A percentile compares a stretch with the other conserved stretches of the same genome.
Conservation (phyloP, 2,113 vertebrate species). For the Arizona elegans region DNA sequence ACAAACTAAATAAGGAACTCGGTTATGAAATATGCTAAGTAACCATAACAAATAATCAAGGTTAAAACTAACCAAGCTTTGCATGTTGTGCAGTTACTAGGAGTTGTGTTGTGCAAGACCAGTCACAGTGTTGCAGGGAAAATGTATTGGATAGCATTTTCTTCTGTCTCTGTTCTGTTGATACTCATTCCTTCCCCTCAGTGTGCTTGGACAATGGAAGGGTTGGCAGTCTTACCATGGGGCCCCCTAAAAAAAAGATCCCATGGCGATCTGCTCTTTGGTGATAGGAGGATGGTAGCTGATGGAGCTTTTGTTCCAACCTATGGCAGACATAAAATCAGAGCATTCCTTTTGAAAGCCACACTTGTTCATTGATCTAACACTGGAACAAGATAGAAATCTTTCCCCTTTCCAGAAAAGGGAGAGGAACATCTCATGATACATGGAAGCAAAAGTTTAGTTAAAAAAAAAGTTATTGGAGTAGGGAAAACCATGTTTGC, state of each 20-base stretch:
- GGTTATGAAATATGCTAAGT: not conserved
- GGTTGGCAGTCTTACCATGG: not conserved
- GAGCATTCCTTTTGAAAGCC: not conserved
- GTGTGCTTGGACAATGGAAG: not conserved
- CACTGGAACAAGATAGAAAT: constrained; percentile 5
- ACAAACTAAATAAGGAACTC: not conserved
- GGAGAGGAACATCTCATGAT: constrained; percentile 4
- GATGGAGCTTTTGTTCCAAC: not conserved
- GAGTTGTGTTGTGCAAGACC: not conserved
- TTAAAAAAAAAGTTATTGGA: not conserved
- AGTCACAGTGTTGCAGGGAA: not conserved
- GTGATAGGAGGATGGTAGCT: not conserved
- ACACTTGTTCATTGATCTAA: not conserved
- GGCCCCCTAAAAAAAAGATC: not conserved
- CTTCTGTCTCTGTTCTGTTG: not conserved
- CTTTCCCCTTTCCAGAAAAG: not conserved
- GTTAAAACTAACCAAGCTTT: not conserved
- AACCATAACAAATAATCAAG: not conserved
- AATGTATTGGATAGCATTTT: not conserved
- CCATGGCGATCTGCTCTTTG: not conserved
- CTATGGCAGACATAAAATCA: not conserved
- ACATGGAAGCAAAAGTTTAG: constrained; percentile 13
- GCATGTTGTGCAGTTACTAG: not conserved
- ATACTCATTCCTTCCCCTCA: not conserved
- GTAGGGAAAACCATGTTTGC: not conserved